Evolutionary conservation across 2,113 vertebrate genomes (phyloP), one percentile per base, ranked within the genome.

Genomic region (Otolemur garnettii): DNA sequence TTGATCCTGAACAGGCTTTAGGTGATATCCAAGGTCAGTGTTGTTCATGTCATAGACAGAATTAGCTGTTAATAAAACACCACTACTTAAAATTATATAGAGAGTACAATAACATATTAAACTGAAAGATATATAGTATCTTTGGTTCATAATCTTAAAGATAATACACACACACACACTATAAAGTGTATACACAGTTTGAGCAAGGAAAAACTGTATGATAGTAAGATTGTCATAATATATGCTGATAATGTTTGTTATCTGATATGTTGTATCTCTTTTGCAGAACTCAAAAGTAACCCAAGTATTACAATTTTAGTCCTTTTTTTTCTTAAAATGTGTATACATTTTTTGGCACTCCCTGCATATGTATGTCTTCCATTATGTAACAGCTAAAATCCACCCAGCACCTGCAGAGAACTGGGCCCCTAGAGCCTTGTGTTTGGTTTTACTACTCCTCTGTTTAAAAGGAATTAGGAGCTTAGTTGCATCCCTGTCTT

Each of bases 1-100:
- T 22, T 42, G 19, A 91, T 4, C 2, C 42, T 92, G 26, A 50
- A 95, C 74, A 24, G 4, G 74, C 1, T 94, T 35, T 72, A 72
- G 83, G n/a, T 77, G 7, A 92, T 62, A 13, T 68, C 11, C 42
- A 33, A 85, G 78, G 35, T 68, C 87, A 94, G 24, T 60, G 33
- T 38, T 81, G 13, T 85, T 53, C 35, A 83, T 71, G 26, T 74
- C 45, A 12, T 42, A 64, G 69, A 87, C 91, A 68, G 21, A 71
- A 14, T 75, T 74, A 83, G 19, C 69, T 74, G 59, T 92, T 80
- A 94, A 90, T 93, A 30, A 87, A 95, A 77, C 1, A 19, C 14
- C 7, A 59, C 62, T 83, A 64, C 7, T 90, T 38, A 21, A 55
- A 5, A 50, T 30, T 19, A n/a, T 9, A 33, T 71, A 84, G 4